A percentile compares a stretch with the other conserved stretches of the same genome.
phyloP scores from a whole-genome alignment of 2,888 invertebrate species.

The Trimorus sp. region DNA sequence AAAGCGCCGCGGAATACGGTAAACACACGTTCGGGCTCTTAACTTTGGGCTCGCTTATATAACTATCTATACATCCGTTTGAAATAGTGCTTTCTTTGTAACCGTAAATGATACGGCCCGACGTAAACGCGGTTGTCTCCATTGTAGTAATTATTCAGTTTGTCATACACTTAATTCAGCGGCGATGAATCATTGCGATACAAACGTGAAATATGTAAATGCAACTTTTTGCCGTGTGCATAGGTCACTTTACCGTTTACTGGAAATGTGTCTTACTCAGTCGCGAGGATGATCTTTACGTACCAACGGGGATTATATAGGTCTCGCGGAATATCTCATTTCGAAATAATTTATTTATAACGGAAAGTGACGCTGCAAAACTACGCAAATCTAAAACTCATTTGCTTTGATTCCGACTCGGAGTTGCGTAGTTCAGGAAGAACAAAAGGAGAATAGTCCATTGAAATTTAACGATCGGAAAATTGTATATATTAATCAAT shows the following conservation, averaged over 20 bases:
- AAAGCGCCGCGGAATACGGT: slow-evolving; percentile 20
- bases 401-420: too few species aligned
- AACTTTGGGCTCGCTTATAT: slow-evolving; percentile 44
- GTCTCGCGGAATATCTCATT: too few species aligned
- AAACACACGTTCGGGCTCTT: slow-evolving; percentile 27
- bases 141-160: slow-evolving; percentile 54
- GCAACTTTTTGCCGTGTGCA: slow-evolving; percentile 19
- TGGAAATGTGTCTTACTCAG: slow-evolving; percentile 21
- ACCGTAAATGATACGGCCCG: slow-evolving; percentile 53
- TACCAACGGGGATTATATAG: not conserved
- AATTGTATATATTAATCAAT: too few species aligned
- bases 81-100: slow-evolving; percentile 59
- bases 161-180: slow-evolving; percentile 49
- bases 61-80: slow-evolving; percentile 59
- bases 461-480: too few species aligned
- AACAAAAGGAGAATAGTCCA: too few species aligned
- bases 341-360: too few species aligned
- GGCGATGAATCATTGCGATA: slow-evolving; percentile 53
- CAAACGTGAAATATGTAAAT: slow-evolving; percentile 44
- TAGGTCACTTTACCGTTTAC: slow-evolving; percentile 30
- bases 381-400: too few species aligned
- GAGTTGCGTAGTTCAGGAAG: too few species aligned
- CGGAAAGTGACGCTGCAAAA: too few species aligned
- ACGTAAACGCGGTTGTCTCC: slow-evolving; percentile 50
- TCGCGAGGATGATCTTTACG: slow-evolving; percentile 6